A percentile compares a stretch with the other conserved stretches of the same genome.
phyloP scores from a whole-genome alignment of 2,797 vertebrate genomes.

The Atherinosoma microstoma region DNA sequence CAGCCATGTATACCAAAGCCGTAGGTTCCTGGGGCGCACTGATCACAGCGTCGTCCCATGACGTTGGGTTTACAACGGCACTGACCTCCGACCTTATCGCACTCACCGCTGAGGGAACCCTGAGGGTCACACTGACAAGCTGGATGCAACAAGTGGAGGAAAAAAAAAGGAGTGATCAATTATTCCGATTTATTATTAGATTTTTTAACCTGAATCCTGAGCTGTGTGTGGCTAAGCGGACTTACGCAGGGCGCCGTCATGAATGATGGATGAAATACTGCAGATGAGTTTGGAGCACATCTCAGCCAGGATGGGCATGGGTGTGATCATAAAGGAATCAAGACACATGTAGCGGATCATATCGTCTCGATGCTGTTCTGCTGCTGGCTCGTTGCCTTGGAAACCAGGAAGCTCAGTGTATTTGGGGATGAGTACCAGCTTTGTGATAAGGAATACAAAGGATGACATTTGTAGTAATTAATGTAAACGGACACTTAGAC shows the following conservation, averaged over 20 bases:
- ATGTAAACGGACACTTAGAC: not conserved
- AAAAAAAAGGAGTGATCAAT: too few species aligned
- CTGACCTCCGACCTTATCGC: constrained; percentile 86
- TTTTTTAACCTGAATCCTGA: too few species aligned
- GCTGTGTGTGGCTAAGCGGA: constrained; percentile 11
- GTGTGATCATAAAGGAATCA: constrained; percentile 86
- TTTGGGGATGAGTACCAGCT: constrained; percentile 87
- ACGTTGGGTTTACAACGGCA: constrained; percentile 88
- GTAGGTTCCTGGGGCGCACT: constrained; percentile 84
- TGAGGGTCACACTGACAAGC: constrained; percentile 89
- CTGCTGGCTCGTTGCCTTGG: constrained; percentile 66
- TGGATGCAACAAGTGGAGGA: constrained; percentile 53
- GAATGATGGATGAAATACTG: constrained; percentile 88
- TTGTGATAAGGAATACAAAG: not conserved
- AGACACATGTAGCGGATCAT: constrained; percentile 88
- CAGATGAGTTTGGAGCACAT: constrained; percentile 87
- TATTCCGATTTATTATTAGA: not conserved
- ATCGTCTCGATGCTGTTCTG: constrained; percentile 77
- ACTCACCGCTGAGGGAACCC: constrained; percentile 88
- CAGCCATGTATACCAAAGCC: constrained; percentile 88
- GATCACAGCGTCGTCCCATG: constrained; percentile 85
- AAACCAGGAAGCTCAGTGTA: constrained; percentile 88
- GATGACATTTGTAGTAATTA: not conserved
- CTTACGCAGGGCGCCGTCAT: constrained; percentile 86
- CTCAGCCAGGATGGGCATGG: constrained; percentile 81